Percentiles rank a stretch among this genome's conserved stretches.
These are phyloP conservation scores for Arctia plantaginis DNA, from an alignment of 2,888 invertebrate species.

Conservation along the genomic window DNA sequence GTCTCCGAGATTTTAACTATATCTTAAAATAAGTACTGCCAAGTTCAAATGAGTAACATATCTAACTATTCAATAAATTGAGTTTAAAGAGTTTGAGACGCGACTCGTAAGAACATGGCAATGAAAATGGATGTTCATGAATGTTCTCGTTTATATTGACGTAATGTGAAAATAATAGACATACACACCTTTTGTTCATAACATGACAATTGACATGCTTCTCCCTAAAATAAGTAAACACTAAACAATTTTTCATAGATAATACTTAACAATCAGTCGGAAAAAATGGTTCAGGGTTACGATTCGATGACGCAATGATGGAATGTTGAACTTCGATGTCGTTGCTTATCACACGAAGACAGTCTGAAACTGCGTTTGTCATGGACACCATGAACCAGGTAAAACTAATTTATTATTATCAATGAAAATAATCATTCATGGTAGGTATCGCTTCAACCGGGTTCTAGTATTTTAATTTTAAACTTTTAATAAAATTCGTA, in stretches of 20 bases:
- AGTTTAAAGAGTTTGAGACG: background rate
- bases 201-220: conserved; percentile 8
- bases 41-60: background rate
- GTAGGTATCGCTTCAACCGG: too few relatives aligned
- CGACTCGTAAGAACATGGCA: background rate
- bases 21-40: background rate
- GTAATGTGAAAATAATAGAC: conserved; percentile 6
- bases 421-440: background rate
- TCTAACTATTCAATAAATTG: background rate
- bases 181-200: conserved; percentile 6
- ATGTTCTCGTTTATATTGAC: background rate
- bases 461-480: too few relatives aligned
- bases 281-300: background rate
- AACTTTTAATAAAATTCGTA: too few relatives aligned
- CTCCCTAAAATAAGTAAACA: conserved; percentile 1
- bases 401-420: background rate
- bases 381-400: background rate
- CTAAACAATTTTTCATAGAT: background rate
- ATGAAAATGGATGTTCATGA: conserved; percentile 5
- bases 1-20: background rate
- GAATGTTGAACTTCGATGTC: too few relatives aligned
- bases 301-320: background rate
- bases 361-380: background rate
- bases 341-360: background rate
- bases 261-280: background rate